Base-by-base conservation (phyloP, 2,113 vertebrate species). In the Setophaga kirtlandii region DNA sequence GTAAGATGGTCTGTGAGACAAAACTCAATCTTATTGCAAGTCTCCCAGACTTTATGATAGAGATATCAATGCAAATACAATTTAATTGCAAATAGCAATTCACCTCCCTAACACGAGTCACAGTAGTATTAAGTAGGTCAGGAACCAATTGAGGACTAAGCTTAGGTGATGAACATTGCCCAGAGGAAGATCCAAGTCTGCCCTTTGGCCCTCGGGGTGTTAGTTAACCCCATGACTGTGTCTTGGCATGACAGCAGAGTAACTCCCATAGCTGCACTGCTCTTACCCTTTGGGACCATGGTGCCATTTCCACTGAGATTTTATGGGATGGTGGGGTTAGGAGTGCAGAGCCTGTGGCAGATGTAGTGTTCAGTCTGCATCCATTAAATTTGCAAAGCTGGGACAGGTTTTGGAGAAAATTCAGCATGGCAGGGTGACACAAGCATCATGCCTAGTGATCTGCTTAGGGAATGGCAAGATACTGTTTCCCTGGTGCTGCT, bases 281-380 rank as follows among this genome's bases (percentile, higher is more conserved):
- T 73, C 20, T 18, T 76, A 23, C 16, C 9, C 31, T 33, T 30
- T 42, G 15, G 2, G 1, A 5, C 42, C 33, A 8, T 2, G 9
- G 42, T 50, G 28, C 6, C 18, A 63, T 33, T 55, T 70, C 53
- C 20, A 20, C 33, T 44, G 79, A 52, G 27, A 18, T 27, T 79
- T 65, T 46, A 42, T 65, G 42, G 42, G 27, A 10, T 20, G 27
- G 15, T 90, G 42, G 27, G 9, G 2, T 59, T 55, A 30, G 31
- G 42, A 55, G 12, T 5, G 1, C 22, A 42, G 30, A 42, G 19
- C 12, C n/a, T 0, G 0, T 1, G 1, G 47, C 27, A 93, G 30
- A 22, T 1, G 1, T 6, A 50, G 35, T 4, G 0, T 67, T 89
- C 11, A 20, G n/a, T 27, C 33, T 74, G 17, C 25, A 15, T n/a